Percentiles rank a stretch among this genome's conserved stretches.
phyloP scores from a whole-genome alignment of 2,797 vertebrate species.

The Pantherophis vulpinus region DNA sequence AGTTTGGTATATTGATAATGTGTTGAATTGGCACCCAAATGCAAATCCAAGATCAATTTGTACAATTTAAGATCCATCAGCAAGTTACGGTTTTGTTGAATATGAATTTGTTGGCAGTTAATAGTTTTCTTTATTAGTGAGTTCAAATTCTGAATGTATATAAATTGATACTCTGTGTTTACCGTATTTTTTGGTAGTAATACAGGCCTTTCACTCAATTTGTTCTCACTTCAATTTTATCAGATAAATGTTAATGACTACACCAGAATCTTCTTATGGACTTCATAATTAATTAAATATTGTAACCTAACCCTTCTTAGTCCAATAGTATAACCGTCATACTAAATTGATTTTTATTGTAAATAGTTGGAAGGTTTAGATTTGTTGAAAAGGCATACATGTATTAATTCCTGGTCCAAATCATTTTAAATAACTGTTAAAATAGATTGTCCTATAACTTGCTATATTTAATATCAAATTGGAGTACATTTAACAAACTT shows the following conservation, averaged over 20 bases:
- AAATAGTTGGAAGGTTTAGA: background rate
- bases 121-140: background rate
- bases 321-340: background rate
- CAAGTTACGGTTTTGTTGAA: background rate
- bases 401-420: background rate
- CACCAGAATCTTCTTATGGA: background rate
- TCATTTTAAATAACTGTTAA: background rate
- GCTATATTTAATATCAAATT: background rate
- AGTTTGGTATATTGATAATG: background rate
- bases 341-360: background rate
- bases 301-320: background rate
- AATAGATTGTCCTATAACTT: background rate
- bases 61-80: background rate
- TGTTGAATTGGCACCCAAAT: background rate
- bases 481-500: background rate
- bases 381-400: background rate
- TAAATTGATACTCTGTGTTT: background rate
- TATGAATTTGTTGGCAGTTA: background rate
- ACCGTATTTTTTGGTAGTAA: background rate
- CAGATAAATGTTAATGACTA: background rate
- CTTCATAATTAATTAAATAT: background rate
- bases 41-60: slow-evolving; percentile 2
- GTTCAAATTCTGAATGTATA: background rate
- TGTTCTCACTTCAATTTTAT: background rate
- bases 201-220: background rate